Evolutionary conservation across 2,797 vertebrate species (phyloP), one percentile per base, ranked within the genome.

Genomic region (Coendou prehensilis): DNA sequence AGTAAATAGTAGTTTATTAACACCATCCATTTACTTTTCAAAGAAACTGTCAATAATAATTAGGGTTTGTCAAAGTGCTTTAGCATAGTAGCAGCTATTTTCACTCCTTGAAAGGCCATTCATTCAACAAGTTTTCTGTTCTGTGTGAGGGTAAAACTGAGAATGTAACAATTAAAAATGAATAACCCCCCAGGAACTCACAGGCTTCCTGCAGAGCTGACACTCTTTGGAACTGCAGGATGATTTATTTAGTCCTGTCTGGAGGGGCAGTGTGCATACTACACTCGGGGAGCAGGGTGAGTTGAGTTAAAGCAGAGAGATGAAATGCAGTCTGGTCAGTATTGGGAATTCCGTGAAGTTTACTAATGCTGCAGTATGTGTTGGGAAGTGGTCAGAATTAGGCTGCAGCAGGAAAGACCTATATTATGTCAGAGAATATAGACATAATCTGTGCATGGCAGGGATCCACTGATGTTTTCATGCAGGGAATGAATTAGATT

Each of bases 51-150:
- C 23, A 87, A 28, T 87, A 89, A 64, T 52, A 95, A 82, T n/a
- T n/a, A 61, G 71, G 14, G 1, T 69, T 95, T 85, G 4, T 95
- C 57, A 59, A 85, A 73, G 28, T 91, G 28, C 6, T 67, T 52
- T 63, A 61, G 14, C 63, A 94, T 23, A 57, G 15, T 45, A 45
- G 33, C 23, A 91, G 17, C 91, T 93, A 69, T 87, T 94, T 97
- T 87, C 47, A 75, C 23, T 94, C 37, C 67, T 87, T 85, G 54
- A 91, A 94, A 94, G 37, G 28, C 22, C 22, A 41, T 88, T 80
- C 37, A 79, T 96, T 96, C 54, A 79, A n/a, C 50, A 88, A n/a
- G 11, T 52, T 93, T 81, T 92, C 20, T 92, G 37, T 82, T 73
- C 41, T 93, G 80, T 69, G 15, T 84, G 2, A 87, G 28, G 23